Base-by-base conservation (phyloP, 2,888 invertebrate genomes). In the Clostera curtula region DNA sequence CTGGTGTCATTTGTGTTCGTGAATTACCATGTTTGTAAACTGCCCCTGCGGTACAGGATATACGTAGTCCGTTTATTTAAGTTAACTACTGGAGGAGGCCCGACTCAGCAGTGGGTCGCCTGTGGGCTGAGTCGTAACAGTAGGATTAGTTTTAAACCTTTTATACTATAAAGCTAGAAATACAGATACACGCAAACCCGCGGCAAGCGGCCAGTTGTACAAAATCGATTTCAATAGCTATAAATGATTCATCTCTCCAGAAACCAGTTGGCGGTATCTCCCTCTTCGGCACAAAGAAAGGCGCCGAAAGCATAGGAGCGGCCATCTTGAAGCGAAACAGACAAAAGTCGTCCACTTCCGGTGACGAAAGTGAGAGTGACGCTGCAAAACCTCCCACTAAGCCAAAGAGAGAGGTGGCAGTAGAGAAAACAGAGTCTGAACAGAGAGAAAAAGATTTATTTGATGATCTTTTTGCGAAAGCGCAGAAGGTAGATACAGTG, bases 251-350 rank as follows among this genome's bases (percentile, higher is more conserved):
- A 17, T 27, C 5, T 32, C 54, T 48, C 15, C 68, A 90, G 89
- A 88, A 87, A 76, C 87, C 88, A 4, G 52, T 84, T 3, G 88
- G 88, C 2, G 89, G 86, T 1, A 85, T 88, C 24, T 86, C 88
- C 5, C 57, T 89, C 19, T 86, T 89, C 43, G 88, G 87, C 1
- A 46, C 59, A 2, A 74, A 63, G 26, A 63, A 69, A 49, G 69
- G 68, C 5, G 46, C 76, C 0, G 74, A 74, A 11, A 77, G 60
- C 29, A 79, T 83, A 4, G 80, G 79, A 0, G 73, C 80, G 0
- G 77, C 79, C 31, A 75, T 80, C 27, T 60, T 77, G 36, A 66
- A 68, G 35, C 54, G 77, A 4, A 67, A 70, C 26, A 62, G 49
- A 36, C 55, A 54, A n/a, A 69, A 65, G 49, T 56, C 67, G 0